These are phyloP conservation scores for Cyprinus carpio DNA, from an alignment of 2,113 vertebrate species.

Conservation along the genomic window DNA sequence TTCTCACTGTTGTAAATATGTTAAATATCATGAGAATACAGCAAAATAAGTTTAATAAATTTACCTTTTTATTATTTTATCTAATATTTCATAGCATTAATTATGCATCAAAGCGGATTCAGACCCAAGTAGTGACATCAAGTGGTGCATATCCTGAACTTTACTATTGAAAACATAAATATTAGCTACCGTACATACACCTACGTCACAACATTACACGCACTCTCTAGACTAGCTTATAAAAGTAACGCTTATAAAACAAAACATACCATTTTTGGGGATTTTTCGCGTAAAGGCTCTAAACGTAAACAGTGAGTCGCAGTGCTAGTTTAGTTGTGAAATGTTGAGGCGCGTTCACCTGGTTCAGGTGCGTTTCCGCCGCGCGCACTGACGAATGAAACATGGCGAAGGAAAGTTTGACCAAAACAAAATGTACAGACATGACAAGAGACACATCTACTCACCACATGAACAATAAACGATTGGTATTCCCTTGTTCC, in stretches of 20 bases:
- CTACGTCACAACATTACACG: background rate
- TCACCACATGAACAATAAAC: conserved; percentile 58
- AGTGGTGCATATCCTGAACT: background rate
- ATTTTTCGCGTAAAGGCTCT: background rate
- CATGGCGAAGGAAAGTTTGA: conserved; percentile 56
- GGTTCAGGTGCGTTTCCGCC: conserved; percentile 70
- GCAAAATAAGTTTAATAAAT: background rate
- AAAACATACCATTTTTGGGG: background rate
- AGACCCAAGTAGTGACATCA: background rate
- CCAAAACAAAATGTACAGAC: conserved; percentile 26
- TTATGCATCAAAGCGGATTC: background rate
- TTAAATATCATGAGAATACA: background rate
- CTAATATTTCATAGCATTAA: background rate
- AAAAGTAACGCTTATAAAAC: background rate
- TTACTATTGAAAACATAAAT: background rate
- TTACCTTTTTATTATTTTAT: background rate
- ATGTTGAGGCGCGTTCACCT: conserved; percentile 65
- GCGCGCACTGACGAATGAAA: conserved; percentile 51
- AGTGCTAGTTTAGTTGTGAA: background rate
- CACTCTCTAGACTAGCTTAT: too few relatives aligned
- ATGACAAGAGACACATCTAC: conserved; percentile 23
- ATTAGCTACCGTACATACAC: background rate
- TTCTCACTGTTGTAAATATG: background rate
- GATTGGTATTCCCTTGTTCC: background rate
- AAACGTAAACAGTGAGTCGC: too few relatives aligned